Conservation (phyloP, 64 coral and sea anemone genomes). For the Actinia equina region DNA sequence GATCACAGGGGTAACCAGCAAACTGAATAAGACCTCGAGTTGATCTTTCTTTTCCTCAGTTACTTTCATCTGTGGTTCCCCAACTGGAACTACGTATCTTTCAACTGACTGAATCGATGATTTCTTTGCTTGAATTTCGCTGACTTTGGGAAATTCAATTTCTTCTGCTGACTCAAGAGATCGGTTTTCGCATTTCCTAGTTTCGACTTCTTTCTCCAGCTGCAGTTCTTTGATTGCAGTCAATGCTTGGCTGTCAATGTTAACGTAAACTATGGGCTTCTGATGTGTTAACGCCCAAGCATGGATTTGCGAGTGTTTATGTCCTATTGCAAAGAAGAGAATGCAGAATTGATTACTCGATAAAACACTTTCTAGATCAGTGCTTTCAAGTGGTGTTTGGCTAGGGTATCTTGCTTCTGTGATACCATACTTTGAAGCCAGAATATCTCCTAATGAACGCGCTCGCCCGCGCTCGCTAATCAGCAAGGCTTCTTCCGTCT, state of each 20-base stretch:
- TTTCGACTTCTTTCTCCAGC: no score
- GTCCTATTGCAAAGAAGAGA: neutral
- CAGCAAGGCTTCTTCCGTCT: constrained; percentile 15
- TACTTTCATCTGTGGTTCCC: no score
- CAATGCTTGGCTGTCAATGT: neutral
- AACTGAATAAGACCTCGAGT: no score
- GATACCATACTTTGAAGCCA: constrained; percentile 17
- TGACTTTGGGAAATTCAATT: no score
- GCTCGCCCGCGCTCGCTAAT: constrained; percentile 23
- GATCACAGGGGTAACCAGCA: no score
- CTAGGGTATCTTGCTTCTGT: neutral
- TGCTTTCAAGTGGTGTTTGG: neutral
- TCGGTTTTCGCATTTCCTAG: no score
- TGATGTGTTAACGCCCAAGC: constrained; percentile 11
- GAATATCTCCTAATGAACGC: constrained; percentile 31
- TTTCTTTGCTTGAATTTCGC: no score
- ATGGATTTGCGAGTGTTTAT: neutral
- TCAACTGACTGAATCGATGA: no score
- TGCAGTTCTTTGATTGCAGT: no score
- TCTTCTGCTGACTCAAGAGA: no score
- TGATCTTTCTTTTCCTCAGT: no score
- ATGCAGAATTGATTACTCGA: neutral
- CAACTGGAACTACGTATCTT: no score
- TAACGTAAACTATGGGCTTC: neutral
- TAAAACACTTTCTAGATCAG: neutral